Percentiles rank a stretch among this genome's conserved stretches.
Evolutionary conservation across 1,140 invertebrate genomes (phyloP).

Genomic region (Neuroterus valhalla): DNA sequence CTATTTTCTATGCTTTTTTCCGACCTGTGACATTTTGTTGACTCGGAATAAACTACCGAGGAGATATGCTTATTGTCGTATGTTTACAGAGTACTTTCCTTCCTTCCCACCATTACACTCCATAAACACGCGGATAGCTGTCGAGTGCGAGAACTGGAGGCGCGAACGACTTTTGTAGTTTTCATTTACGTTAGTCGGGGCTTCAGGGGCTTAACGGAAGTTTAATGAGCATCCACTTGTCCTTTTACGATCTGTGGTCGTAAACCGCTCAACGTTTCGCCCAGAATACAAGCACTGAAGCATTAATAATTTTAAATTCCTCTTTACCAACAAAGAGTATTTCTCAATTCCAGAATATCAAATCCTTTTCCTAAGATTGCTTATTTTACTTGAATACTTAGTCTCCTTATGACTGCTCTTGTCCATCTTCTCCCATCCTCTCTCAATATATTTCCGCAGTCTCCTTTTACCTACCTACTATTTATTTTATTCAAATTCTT

Average conservation of each 20-base stretch:
- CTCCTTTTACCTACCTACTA: too few relatives aligned
- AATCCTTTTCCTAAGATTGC: too few relatives aligned
- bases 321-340: too few relatives aligned
- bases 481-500: too few relatives aligned
- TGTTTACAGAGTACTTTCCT: not conserved
- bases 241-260: slow-evolving; percentile 56
- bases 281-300: not conserved
- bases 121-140: slow-evolving; percentile 1
- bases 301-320: slow-evolving; percentile 1
- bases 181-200: slow-evolving; percentile 49
- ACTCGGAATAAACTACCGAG: slow-evolving; percentile 6
- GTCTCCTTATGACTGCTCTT: too few relatives aligned
- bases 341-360: too few relatives aligned
- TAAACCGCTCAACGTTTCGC: slow-evolving; percentile 52
- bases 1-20: too few relatives aligned
- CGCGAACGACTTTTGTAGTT: slow-evolving; percentile 57
- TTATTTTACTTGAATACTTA: too few relatives aligned
- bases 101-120: not conserved
- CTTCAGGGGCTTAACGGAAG: slow-evolving; percentile 46
- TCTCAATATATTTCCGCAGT: too few relatives aligned
- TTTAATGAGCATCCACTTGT: slow-evolving; percentile 65
- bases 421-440: too few relatives aligned
- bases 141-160: not conserved
- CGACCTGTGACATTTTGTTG: not conserved
- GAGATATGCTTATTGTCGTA: not conserved